Evolutionary conservation across 2,797 vertebrate species (phyloP), one percentile per base, ranked within the genome.

Genomic region (Megaceryle alcyon): DNA sequence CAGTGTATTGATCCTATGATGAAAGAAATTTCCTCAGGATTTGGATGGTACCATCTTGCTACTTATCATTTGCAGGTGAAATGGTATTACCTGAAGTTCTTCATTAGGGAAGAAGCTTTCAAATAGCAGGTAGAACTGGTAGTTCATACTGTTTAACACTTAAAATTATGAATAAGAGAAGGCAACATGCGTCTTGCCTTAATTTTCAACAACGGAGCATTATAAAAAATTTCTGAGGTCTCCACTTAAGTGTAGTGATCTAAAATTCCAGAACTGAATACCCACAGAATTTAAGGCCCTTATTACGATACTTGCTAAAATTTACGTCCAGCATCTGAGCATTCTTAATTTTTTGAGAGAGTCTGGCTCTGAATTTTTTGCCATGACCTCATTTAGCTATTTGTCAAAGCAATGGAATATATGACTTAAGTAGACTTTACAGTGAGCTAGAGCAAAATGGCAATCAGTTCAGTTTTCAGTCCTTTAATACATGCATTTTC

Each of bases 401-500:
- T 94, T 92, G 71, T 94, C 25, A 31, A 94, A 94, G 92, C 84
- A 94, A 88, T 68, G 69, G 46, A 90, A n/a, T 88, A n/a, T 68
- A 75, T 53, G 82, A 93, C 66, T 92, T 75, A 66, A 87, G 41
- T 57, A 92, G 92, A 65, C 87, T 77, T 82, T 90, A 86, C 85
- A 93, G 61, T 88, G 76, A 96, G 71, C 82, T 84, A 81, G 75
- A 93, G 87, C 90, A 78, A 93, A 95, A 94, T 13, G 69, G 64
- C 66, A 61, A 76, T 72, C 66, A 54, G 68, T 92, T 96, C 87
- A 60, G 39, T 86, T 97, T 94, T 84, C 86, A 90, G 94, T 96
- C 94, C 91, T 95, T 88, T 49, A 83, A 70, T 92, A 96, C 97
- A 97, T 96, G 97, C 98, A 96, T 70, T 95, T 95, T 90, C 94